phyloP scores from a whole-genome alignment of 1,140 invertebrate genomes.

The Drosophila serrata region DNA sequence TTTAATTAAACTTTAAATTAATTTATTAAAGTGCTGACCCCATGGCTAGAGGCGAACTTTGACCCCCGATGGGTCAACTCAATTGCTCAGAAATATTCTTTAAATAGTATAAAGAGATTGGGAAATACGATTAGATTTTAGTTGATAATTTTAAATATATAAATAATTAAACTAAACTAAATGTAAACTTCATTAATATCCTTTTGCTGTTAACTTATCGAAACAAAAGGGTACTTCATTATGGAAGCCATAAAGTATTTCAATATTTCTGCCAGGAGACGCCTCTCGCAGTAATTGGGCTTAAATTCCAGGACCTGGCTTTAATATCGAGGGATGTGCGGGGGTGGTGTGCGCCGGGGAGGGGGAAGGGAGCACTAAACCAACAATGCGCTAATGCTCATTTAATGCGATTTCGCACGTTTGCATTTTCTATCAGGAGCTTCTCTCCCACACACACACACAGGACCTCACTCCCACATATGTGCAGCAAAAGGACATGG shows the following conservation, averaged over 20 bases:
- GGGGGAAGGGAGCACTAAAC: conserved; percentile 44
- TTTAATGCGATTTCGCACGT: conserved; percentile 83
- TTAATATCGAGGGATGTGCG: conserved; percentile 9
- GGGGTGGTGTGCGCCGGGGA: background rate
- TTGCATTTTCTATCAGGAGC: conserved; percentile 70
- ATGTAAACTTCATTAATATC: conserved; percentile 25
- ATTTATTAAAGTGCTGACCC: conserved; percentile 75
- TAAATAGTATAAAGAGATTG: background rate
- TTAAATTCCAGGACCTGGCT: conserved; percentile 36
- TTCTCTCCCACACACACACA: conserved; percentile 15
- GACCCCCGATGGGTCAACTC: background rate
- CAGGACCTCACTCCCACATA: conserved; percentile 5
- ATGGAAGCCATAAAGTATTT: conserved; percentile 4
- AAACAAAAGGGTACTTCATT: conserved; percentile 3
- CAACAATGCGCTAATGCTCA: conserved; percentile 80
- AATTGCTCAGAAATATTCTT: background rate
- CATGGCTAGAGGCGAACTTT: background rate
- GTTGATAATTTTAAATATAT: background rate
- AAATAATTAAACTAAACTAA: conserved; percentile 5
- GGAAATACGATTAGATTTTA: background rate
- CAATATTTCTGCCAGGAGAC: background rate
- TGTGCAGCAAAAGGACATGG: conserved; percentile 12
- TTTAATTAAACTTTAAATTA: conserved; percentile 83
- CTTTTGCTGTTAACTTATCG: background rate
- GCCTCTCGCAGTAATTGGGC: conserved; percentile 24